Conservation (phyloP, 23 tunicate genomes). For the Trididemnum clinides region DNA sequence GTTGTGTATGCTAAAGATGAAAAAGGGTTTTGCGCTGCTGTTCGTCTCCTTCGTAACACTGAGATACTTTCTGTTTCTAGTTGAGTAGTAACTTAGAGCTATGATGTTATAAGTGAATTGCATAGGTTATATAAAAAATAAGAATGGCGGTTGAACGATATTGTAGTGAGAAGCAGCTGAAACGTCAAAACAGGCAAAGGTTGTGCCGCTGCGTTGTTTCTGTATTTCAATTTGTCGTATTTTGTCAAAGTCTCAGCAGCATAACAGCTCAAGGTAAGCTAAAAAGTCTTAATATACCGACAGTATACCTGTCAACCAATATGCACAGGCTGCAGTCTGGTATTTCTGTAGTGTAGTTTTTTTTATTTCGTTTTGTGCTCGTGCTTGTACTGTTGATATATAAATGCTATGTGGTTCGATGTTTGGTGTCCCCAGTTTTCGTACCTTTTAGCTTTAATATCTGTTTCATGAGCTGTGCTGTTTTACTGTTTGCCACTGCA, state of each 20-base stretch:
- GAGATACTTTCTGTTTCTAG: neutral
- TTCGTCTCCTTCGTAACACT: too few species aligned
- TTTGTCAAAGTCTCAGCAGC: conserved; percentile 68
- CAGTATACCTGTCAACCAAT: neutral
- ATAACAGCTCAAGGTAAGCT: conserved; percentile 87
- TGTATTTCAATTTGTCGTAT: conserved; percentile 74
- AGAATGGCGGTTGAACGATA: conserved; percentile 46
- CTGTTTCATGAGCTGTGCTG: too few species aligned
- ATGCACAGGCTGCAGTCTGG: too few species aligned
- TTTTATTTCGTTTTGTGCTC: too few species aligned
- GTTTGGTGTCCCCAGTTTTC: too few species aligned
- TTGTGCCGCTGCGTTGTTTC: conserved; percentile 73
- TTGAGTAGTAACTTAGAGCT: neutral
- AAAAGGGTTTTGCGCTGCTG: too few species aligned
- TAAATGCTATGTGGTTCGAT: too few species aligned
- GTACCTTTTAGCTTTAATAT: too few species aligned
- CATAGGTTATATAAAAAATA: neutral
- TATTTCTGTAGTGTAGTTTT: too few species aligned
- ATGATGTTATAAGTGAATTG: neutral
- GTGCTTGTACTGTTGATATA: too few species aligned
- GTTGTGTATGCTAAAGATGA: too few species aligned
- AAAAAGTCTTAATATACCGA: neutral
- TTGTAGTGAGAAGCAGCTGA: conserved; percentile 42
- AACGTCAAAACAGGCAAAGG: conserved; percentile 48
- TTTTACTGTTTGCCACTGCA: too few species aligned